Conservation (phyloP, 2,113 vertebrate species). For the Malurus cyaneus region DNA sequence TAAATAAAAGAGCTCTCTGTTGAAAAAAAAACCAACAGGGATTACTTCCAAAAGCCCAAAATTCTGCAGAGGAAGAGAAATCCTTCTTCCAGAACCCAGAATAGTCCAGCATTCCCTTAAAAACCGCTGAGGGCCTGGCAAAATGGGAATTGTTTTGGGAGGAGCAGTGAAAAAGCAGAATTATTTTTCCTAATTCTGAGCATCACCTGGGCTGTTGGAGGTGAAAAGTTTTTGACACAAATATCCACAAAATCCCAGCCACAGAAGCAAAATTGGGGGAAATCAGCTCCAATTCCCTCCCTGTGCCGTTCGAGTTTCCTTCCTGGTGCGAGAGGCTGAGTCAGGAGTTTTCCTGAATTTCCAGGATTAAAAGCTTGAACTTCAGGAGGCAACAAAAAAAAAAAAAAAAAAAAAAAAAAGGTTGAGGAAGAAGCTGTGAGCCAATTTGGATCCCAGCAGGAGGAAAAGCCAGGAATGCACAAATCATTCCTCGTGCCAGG, state of each 20-base stretch:
- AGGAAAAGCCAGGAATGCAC: not conserved
- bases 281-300: not conserved
- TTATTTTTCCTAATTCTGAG: not conserved
- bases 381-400: not conserved
- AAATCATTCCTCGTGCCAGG: not conserved
- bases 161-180: accelerated
- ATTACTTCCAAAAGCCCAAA: not conserved
- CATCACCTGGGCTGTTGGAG: not conserved
- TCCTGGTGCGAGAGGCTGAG: not conserved
- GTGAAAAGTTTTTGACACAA: not conserved
- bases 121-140: accelerated
- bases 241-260: not conserved
- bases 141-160: not conserved
- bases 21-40: not conserved
- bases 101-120: accelerated
- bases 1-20: not conserved
- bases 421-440: not conserved
- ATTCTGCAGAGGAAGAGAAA: not conserved
- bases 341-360: not conserved
- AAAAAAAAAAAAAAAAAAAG: not conserved
- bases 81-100: not conserved
- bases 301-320: not conserved
- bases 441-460: not conserved
- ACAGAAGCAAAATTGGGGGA: not conserved
- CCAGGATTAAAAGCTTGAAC: not conserved